Evolutionary conservation across 2,888 invertebrate genomes (phyloP).

Genomic region (Pycnomerus fuliginosus): DNA sequence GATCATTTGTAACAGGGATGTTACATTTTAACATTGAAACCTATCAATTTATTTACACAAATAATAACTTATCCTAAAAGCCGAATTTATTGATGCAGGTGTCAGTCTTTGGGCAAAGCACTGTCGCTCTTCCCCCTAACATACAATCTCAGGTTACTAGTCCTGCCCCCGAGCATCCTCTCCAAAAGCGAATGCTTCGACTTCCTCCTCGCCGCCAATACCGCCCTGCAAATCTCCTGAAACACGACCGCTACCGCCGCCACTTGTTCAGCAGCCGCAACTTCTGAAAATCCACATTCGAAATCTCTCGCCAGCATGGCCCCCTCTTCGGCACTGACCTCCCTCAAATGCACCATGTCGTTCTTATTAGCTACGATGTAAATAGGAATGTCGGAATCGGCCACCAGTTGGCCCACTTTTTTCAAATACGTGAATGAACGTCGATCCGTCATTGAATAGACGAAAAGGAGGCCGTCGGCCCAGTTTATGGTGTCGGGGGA

Average conservation of each 20-base stretch:
- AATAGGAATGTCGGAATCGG: conserved; percentile 72
- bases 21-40: not conserved
- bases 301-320: conserved; percentile 85
- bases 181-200: conserved; percentile 83
- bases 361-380: conserved; percentile 89
- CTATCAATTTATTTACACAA: not conserved
- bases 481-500: conserved; percentile 72
- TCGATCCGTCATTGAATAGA: conserved; percentile 88
- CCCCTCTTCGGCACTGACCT: conserved; percentile 86
- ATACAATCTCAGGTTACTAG: conserved; percentile 68
- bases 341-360: conserved; percentile 86
- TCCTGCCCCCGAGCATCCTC: conserved; percentile 78
- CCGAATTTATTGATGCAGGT: not conserved
- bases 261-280: conserved; percentile 86
- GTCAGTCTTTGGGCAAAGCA: conserved; percentile 79
- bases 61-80: not conserved
- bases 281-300: conserved; percentile 85
- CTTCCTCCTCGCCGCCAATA: conserved; percentile 73
- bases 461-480: conserved; percentile 86
- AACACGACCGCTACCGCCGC: conserved; percentile 80
- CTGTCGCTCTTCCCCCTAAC: conserved; percentile 87
- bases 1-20: not conserved
- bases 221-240: conserved; percentile 81
- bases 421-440: conserved; percentile 81
- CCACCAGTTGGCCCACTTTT: conserved; percentile 63